A percentile compares a stretch with the other conserved stretches of the same genome.
Conservation (phyloP, 2,888 invertebrate genomes). For the Therioaphis trifolii region DNA sequence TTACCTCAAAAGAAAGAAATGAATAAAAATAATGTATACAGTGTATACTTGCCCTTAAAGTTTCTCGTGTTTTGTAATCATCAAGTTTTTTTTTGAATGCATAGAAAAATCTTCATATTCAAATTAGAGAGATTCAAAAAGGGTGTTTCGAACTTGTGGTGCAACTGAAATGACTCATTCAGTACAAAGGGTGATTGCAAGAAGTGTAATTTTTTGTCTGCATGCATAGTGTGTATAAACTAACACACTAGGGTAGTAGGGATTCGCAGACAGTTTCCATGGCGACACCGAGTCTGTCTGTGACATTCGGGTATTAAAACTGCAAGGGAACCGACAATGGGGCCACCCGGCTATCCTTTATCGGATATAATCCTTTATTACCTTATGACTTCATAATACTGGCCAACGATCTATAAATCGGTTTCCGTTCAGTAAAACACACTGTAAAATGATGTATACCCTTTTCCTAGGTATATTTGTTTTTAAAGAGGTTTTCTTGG, state of each 20-base stretch:
- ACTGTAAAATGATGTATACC: neutral
- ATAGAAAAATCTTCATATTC: constrained; percentile 51
- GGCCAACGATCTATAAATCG: constrained; percentile 17
- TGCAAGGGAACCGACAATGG: constrained; percentile 33
- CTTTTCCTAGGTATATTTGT: constrained; percentile 21
- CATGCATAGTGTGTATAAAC: constrained; percentile 42
- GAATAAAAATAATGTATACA: constrained; percentile 2
- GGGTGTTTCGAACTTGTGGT: constrained; percentile 37
- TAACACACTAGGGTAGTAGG: constrained; percentile 51
- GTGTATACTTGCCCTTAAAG: neutral
- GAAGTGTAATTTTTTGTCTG: constrained; percentile 44
- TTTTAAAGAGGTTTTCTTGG: constrained; percentile 17
- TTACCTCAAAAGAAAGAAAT: constrained; percentile 15
- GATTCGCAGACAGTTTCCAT: constrained; percentile 58
- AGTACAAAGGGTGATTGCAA: constrained; percentile 53
- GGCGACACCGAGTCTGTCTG: constrained; percentile 54
- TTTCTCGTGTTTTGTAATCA: neutral
- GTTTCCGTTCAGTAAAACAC: constrained; percentile 36
- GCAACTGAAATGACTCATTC: constrained; percentile 58
- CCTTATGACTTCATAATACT: constrained; percentile 40
- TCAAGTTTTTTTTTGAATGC: neutral
- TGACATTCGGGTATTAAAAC: constrained; percentile 56
- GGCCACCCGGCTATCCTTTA: constrained; percentile 42
- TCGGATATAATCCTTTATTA: constrained; percentile 55
- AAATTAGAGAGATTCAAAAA: constrained; percentile 40